phyloP scores from a whole-genome alignment of 53 echinoderm and acorn worm species.

The Crossaster papposus region DNA sequence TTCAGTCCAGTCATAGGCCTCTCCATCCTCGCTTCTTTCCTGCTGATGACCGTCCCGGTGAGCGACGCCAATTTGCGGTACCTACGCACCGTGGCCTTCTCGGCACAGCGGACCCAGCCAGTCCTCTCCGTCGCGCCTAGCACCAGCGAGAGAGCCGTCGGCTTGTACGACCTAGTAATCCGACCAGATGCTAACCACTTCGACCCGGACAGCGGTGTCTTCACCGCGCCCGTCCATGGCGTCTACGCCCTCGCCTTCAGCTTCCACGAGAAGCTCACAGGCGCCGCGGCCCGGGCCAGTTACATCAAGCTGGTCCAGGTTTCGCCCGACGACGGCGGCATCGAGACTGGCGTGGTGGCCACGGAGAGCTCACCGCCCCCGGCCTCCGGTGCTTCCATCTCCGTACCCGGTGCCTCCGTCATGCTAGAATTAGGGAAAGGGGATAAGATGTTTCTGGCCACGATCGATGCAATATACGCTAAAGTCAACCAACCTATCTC shows the following conservation, averaged over 20 bases:
- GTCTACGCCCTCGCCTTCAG: constrained; percentile 36
- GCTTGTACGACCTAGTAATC: neutral
- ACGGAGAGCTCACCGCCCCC: neutral
- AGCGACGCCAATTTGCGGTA: constrained; percentile 21
- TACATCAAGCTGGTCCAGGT: constrained; percentile 13
- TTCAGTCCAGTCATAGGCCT: neutral
- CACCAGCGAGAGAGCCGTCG: constrained; percentile 15
- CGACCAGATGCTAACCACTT: constrained; percentile 13
- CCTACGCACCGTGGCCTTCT: constrained; percentile 54
- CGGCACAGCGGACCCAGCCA: constrained; percentile 25
- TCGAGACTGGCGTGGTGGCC: neutral
- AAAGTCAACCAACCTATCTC: neutral
- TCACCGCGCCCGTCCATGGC: constrained; percentile 39
- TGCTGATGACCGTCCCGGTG: neutral
- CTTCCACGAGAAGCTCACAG: constrained; percentile 1
- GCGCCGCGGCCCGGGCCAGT: neutral
- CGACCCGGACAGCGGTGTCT: constrained; percentile 14
- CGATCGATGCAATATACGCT: neutral
- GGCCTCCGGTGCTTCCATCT: neutral
- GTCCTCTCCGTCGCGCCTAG: neutral
- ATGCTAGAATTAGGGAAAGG: constrained; percentile 25
- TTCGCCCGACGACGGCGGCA: neutral
- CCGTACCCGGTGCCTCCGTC: neutral
- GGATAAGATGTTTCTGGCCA: constrained; percentile 11
- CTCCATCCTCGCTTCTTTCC: neutral